These are phyloP conservation scores for Mesembrinibis cayennensis DNA, from an alignment of 2,113 vertebrate genomes.

Conservation along the genomic window DNA sequence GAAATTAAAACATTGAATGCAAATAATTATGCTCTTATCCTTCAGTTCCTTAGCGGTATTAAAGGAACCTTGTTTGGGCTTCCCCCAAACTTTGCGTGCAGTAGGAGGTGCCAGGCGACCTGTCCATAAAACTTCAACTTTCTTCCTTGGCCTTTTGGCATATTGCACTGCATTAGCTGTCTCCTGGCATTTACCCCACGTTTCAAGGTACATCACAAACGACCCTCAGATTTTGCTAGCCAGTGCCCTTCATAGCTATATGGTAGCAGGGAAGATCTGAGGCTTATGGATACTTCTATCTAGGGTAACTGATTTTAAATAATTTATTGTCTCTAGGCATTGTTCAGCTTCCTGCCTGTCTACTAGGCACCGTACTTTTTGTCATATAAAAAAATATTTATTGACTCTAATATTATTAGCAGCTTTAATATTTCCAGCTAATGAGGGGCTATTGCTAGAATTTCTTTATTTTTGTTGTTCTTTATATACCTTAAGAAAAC, in stretches of 20 bases:
- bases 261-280: background rate
- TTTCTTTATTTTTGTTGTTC: background rate
- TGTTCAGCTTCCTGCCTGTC: background rate
- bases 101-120: background rate
- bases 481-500: background rate
- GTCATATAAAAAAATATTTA: background rate
- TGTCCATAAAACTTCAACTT: background rate
- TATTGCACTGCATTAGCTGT: background rate
- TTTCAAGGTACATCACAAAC: background rate
- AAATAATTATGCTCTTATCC: background rate
- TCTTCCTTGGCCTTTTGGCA: background rate
- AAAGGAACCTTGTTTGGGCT: background rate
- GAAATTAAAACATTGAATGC: background rate
- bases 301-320: background rate
- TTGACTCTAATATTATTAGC: background rate
- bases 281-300: background rate
- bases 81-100: background rate
- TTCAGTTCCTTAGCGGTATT: background rate
- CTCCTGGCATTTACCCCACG: background rate
- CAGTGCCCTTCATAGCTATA: background rate
- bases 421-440: slow-evolving; percentile 6
- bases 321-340: background rate
- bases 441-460: background rate
- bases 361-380: background rate
- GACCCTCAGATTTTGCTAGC: background rate